Evolutionary conservation across 2,797 vertebrate species (phyloP), one percentile per base, ranked within the genome.

Genomic region (Babyrousa celebensis): DNA sequence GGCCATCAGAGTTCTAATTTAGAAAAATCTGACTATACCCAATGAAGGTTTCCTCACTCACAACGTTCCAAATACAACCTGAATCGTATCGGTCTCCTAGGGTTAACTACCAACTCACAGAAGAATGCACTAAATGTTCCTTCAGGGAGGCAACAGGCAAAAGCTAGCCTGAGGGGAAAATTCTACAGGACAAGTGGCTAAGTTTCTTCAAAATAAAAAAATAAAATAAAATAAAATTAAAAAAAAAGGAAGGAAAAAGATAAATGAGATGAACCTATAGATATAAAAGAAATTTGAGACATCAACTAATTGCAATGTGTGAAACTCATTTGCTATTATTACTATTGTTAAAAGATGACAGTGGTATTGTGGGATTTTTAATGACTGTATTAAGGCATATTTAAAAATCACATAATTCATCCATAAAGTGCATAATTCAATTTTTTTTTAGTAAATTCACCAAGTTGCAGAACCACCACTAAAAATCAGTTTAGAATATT

Each of bases 401-500:
- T 77, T 93, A 62, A 82, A 93, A 68, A 80, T 68, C 8, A 79
- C n/a, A 1, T 29, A 75, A 40, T 63, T 75, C 43, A 85, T 25
- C 32, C 80, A 48, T 43, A 88, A 75, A 86, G 25, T 75, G 3
- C 52, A 75, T 16, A 60, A 54, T 48, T 92, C 60, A 89, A 80
- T 32, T 56, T 77, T 70, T 71, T 48, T 87, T 84, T 52, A 70
- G n/a, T 40, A 67, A 85, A 79, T 36, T n/a, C 62, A 92, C 32
- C 62, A 77, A 11, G 43, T 17, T 77, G 52, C 43, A 9, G 15
- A 80, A 14, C 29, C 40, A 71, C 60, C 72, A 95, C 20, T 74
- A 29, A 72, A 93, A 85, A 27, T 79, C 58, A 72, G 79, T 94
- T 82, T 18, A 78, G 52, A 83, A 52, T 70, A 94, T 54, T 56